Evolutionary conservation across 2,888 invertebrate genomes (phyloP).

Genomic region (Crioceris asparagi): DNA sequence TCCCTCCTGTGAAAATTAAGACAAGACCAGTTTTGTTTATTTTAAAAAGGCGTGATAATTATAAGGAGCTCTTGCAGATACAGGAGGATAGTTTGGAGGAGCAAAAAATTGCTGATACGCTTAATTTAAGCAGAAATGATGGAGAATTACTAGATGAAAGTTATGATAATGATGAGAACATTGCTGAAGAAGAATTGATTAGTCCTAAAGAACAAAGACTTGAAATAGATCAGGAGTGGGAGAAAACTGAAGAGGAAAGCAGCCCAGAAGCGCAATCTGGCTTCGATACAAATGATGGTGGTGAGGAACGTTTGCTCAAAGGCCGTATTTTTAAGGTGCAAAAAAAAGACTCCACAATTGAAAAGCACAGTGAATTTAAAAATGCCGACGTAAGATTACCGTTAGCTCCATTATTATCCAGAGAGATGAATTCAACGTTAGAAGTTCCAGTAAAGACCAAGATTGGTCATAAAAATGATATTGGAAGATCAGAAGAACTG

Average conservation of each 20-base stretch:
- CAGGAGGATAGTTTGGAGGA: slow-evolving; percentile 11
- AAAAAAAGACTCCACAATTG: too few species aligned
- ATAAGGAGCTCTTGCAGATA: slow-evolving; percentile 39
- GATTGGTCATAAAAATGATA: neutral
- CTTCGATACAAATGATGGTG: too few species aligned
- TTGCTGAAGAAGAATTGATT: neutral
- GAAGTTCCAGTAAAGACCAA: neutral
- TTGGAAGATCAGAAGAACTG: neutral
- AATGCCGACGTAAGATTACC: too few species aligned
- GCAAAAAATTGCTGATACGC: slow-evolving; percentile 5
- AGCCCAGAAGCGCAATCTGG: too few species aligned
- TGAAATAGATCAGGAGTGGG: too few species aligned
- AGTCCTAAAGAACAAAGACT: neutral
- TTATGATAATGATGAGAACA: neutral
- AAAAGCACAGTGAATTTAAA: too few species aligned
- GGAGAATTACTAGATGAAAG: too few species aligned
- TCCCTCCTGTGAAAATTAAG: slow-evolving; percentile 70
- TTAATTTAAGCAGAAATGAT: neutral
- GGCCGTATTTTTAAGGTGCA: too few species aligned
- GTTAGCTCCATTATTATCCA: too few species aligned
- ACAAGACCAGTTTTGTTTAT: slow-evolving; percentile 75
- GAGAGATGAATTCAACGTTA: neutral
- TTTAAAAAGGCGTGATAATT: slow-evolving; percentile 54
- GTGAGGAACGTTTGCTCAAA: too few species aligned
- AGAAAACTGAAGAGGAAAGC: too few species aligned